A percentile compares a stretch with the other conserved stretches of the same genome.
Evolutionary conservation across 2,113 vertebrate genomes (phyloP).

Genomic region (Tiliqua scincoides): DNA sequence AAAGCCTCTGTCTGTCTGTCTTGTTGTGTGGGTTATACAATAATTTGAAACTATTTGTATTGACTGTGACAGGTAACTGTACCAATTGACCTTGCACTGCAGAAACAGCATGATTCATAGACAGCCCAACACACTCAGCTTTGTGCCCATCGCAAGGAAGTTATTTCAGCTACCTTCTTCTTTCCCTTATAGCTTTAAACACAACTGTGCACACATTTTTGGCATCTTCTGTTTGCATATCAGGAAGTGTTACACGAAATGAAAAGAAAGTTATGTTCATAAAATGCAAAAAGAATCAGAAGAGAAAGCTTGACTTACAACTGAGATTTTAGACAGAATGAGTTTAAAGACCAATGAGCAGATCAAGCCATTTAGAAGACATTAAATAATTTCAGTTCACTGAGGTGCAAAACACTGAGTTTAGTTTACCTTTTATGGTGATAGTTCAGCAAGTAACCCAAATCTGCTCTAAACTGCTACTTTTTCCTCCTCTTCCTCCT

Average conservation of each 20-base stretch:
- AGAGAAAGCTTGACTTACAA: not conserved
- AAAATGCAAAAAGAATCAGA: not conserved
- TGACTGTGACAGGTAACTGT: not conserved
- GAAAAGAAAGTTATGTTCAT: not conserved
- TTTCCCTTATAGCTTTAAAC: not conserved
- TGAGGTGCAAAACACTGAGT: not conserved
- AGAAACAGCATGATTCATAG: not conserved
- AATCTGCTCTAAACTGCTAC: not conserved
- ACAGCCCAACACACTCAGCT: not conserved
- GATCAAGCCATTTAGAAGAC: slow-evolving; percentile 17
- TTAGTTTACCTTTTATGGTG: slow-evolving; percentile 11
- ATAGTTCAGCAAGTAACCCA: slow-evolving; percentile 8
- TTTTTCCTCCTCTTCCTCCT: slow-evolving; percentile 17
- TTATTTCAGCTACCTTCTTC: not conserved
- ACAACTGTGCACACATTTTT: not conserved
- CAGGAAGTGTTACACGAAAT: not conserved
- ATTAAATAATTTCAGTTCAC: not conserved
- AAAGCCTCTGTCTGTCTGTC: too few relatives aligned
- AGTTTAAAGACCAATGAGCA: not conserved
- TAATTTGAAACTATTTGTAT: not conserved
- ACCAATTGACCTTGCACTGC: not conserved
- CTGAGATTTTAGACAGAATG: not conserved
- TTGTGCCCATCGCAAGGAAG: not conserved
- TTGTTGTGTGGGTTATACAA: not conserved
- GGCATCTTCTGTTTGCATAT: not conserved